phyloP scores from a whole-genome alignment of 1,140 invertebrate genomes.

The Formica exsecta region DNA sequence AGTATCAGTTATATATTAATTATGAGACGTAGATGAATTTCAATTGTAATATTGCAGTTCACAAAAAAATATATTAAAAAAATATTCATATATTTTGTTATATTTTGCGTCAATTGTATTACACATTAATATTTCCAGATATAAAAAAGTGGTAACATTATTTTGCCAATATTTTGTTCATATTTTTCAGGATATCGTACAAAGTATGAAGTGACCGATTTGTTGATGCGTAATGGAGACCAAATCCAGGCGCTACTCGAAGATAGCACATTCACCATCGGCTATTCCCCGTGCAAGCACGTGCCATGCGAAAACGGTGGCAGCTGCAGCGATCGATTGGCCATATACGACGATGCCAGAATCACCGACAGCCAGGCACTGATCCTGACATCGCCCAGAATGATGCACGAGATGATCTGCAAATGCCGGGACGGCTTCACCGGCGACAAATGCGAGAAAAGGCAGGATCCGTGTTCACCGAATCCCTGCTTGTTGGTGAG shows the following conservation, averaged over 20 bases:
- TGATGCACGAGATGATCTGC: conserved; percentile 93
- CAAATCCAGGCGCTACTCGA: conserved; percentile 89
- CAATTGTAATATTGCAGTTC: background rate
- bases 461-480: conserved; percentile 96
- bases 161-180: conserved; percentile 12
- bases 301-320: conserved; percentile 92
- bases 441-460: conserved; percentile 92
- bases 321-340: conserved; percentile 91
- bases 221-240: conserved; percentile 89
- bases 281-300: conserved; percentile 91
- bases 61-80: background rate
- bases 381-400: conserved; percentile 93
- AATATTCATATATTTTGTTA: background rate
- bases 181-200: conserved; percentile 87
- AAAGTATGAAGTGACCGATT: conserved; percentile 89
- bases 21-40: background rate
- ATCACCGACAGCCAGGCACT: conserved; percentile 92
- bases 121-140: too few species aligned
- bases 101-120: background rate
- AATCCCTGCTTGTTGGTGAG: conserved; percentile 92
- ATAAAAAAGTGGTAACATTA: background rate
- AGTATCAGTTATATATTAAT: background rate
- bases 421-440: conserved; percentile 93
- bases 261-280: conserved; percentile 87
- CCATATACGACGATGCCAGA: conserved; percentile 89